Evolutionary conservation across 1,140 invertebrate species (phyloP).

Genomic region (Drosophila persimilis): DNA sequence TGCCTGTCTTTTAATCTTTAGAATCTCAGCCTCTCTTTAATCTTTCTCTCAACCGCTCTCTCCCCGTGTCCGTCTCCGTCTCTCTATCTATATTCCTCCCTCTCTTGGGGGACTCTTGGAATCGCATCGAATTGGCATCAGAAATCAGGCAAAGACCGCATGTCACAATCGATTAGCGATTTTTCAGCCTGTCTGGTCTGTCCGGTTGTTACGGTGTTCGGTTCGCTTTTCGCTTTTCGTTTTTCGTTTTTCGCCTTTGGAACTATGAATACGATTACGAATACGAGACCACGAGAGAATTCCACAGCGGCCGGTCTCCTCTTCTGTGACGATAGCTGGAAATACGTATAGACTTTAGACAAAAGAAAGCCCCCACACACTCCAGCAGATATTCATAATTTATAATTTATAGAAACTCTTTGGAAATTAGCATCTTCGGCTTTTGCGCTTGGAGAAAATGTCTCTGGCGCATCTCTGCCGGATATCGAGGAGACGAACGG

Average conservation of each 20-base stretch:
- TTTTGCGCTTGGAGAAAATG: slow-evolving; percentile 5
- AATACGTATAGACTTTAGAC: slow-evolving; percentile 32
- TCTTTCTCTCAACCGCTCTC: slow-evolving; percentile 3
- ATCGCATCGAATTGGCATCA: slow-evolving; percentile 28
- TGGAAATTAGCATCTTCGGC: slow-evolving; percentile 51
- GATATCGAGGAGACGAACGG: slow-evolving; percentile 29
- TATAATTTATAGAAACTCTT: slow-evolving; percentile 13
- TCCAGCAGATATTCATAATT: neutral
- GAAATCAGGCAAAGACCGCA: slow-evolving; percentile 71
- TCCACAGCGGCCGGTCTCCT: neutral
- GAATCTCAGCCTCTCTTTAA: slow-evolving; percentile 15
- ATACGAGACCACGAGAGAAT: no score
- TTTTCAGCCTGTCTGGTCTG: slow-evolving; percentile 39
- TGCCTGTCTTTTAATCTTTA: neutral
- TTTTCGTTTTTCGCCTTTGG: slow-evolving; percentile 14
- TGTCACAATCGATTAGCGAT: slow-evolving; percentile 55
- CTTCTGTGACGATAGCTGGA: slow-evolving; percentile 23
- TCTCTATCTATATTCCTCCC: neutral
- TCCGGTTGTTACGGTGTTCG: no score
- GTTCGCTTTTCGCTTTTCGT: slow-evolving; percentile 2
- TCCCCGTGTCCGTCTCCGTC: neutral
- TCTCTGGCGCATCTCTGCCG: slow-evolving; percentile 16
- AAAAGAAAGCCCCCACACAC: slow-evolving; percentile 32
- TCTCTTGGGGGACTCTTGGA: slow-evolving; percentile 32
- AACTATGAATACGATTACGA: slow-evolving; percentile 15